Conservation (phyloP, 2,797 vertebrate genomes). For the Hyperoplus lanceolatus region DNA sequence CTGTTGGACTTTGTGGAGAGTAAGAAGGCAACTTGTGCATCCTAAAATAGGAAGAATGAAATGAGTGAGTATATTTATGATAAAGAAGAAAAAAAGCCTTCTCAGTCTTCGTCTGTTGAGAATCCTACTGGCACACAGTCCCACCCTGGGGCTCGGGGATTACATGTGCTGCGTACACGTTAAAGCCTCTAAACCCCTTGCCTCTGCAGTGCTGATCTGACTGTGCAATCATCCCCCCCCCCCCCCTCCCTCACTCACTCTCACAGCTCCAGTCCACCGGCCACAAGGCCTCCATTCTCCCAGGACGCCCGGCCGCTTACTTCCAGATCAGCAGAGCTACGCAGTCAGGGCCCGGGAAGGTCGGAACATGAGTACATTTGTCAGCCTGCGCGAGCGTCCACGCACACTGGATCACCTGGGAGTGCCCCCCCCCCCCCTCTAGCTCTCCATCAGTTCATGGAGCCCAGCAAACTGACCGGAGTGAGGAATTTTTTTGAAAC, state of each 20-base stretch:
- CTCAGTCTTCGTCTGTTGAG: conserved; percentile 48
- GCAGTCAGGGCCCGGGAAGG: conserved; percentile 61
- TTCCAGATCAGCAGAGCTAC: conserved; percentile 71
- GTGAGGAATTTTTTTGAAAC: conserved; percentile 33
- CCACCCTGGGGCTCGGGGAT: conserved; percentile 72
- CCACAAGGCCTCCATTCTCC: conserved; percentile 62
- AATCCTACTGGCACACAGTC: conserved; percentile 61
- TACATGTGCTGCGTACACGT: conserved; percentile 75
- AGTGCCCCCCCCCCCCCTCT: conserved; percentile 45
- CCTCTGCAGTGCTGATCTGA: conserved; percentile 76
- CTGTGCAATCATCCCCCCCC: conserved; percentile 69
- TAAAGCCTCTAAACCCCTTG: conserved; percentile 77
- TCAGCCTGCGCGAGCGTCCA: conserved; percentile 63
- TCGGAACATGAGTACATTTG: conserved; percentile 69
- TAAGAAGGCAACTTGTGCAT: conserved; percentile 26
- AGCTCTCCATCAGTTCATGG: conserved; percentile 42
- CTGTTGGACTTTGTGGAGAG: conserved; percentile 29
- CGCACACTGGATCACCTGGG: conserved; percentile 59
- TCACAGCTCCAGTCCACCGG: conserved; percentile 55
- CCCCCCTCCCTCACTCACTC: conserved; percentile 36
- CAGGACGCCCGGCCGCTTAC: conserved; percentile 66
- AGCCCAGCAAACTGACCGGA: conserved; percentile 17
- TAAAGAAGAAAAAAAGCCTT: conserved; percentile 35
- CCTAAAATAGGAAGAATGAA: conserved; percentile 30
- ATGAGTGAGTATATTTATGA: conserved; percentile 36